Conservation (phyloP, 2,888 invertebrate species). For the Drosophila affinis region DNA sequence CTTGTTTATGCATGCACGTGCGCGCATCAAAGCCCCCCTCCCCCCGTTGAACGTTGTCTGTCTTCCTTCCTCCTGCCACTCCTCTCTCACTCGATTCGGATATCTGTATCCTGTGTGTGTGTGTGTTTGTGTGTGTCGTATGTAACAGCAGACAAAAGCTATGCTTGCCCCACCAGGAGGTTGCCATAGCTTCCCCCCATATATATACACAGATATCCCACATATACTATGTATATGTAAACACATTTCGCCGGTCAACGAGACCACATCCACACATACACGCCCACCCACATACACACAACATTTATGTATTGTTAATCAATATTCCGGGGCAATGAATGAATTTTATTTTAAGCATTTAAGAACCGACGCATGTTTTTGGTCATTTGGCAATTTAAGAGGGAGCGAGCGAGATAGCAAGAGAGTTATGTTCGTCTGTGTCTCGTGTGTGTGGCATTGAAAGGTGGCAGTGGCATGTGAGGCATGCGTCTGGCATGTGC, state of each 20-base stretch:
- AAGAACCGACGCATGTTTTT: constrained; percentile 18
- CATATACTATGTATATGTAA: constrained; percentile 6
- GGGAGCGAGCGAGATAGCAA: not conserved
- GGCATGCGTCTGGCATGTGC: constrained; percentile 5
- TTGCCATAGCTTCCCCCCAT: not conserved
- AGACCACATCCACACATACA: constrained; percentile 28
- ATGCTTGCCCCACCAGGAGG: constrained; percentile 9
- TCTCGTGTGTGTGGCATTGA: constrained; percentile 31
- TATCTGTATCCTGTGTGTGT: constrained; percentile 26
- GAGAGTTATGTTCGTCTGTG: constrained; percentile 2
- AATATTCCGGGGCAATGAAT: constrained; percentile 31
- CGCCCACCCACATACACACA: not conserved
- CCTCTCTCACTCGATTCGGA: not conserved
- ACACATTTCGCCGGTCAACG: constrained; percentile 35
- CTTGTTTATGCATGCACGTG: constrained; percentile 71
- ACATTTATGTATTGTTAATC: constrained; percentile 50
- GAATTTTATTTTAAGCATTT: constrained; percentile 39
- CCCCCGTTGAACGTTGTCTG: not conserved
- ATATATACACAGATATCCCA: not conserved
- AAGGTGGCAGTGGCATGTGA: constrained; percentile 4
- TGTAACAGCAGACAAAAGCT: constrained; percentile 46
- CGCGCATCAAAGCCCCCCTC: constrained; percentile 29
- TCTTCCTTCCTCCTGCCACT: constrained; percentile 9
- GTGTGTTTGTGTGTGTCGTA: constrained; percentile 19
- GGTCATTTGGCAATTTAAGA: constrained; percentile 19